Evolutionary conservation across 2,888 invertebrate species (phyloP).

Genomic region (Eretmocerus hayati): DNA sequence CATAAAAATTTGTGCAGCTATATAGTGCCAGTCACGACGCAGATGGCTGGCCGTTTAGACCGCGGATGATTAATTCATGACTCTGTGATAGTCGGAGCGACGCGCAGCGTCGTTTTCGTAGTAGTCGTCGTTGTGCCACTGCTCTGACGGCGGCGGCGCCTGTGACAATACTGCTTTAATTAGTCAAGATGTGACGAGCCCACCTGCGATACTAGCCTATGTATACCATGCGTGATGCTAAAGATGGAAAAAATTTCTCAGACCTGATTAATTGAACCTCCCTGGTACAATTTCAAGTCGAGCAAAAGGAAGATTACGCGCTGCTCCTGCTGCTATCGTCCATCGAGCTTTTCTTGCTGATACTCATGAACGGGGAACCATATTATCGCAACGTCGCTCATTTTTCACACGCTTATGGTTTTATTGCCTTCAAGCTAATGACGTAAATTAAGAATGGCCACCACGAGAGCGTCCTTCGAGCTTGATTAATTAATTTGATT

Average conservation of each 20-base stretch:
- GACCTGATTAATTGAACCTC: conserved; percentile 19
- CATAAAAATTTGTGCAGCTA: too few species aligned
- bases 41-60: conserved; percentile 28
- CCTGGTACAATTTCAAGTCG: conserved; percentile 2
- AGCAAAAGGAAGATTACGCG: too few species aligned
- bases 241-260: not conserved
- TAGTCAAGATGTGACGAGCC: conserved; percentile 39
- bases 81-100: conserved; percentile 17
- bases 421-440: too few species aligned
- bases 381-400: too few species aligned
- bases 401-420: conserved; percentile 14
- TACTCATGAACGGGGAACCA: too few species aligned
- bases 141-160: conserved; percentile 29
- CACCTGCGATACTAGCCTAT: conserved; percentile 27
- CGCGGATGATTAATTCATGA: conserved; percentile 39
- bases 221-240: not conserved
- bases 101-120: too few species aligned
- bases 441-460: conserved; percentile 14
- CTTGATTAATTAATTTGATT: too few species aligned
- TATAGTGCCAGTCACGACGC: conserved; percentile 17
- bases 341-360: too few species aligned
- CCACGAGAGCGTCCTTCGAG: too few species aligned
- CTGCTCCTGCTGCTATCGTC: too few species aligned
- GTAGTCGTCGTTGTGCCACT: too few species aligned
- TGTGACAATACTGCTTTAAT: conserved; percentile 37